A percentile compares a stretch with the other conserved stretches of the same genome.
phyloP scores from a whole-genome alignment of 1,140 invertebrate species.

The Nephotettix cincticeps region DNA sequence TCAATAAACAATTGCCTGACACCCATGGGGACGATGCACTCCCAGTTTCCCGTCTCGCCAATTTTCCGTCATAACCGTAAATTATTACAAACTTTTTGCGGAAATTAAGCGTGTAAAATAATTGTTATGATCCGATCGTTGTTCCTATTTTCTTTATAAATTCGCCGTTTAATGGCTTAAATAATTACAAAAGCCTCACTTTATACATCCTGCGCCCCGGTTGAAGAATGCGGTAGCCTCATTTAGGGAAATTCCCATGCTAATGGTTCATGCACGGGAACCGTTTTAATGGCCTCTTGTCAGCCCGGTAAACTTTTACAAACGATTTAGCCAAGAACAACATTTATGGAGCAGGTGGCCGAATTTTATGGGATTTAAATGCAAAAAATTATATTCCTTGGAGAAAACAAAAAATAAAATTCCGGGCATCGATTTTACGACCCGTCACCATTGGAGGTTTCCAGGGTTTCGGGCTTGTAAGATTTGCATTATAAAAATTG shows the following conservation, averaged over 20 bases:
- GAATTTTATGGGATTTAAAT: too few relatives aligned
- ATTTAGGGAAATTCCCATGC: constrained; percentile 19
- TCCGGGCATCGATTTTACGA: too few relatives aligned
- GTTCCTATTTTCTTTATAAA: not conserved
- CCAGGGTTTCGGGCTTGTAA: too few relatives aligned
- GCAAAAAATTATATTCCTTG: too few relatives aligned
- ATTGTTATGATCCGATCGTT: constrained; percentile 6
- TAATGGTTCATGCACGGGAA: constrained; percentile 15
- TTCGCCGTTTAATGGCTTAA: constrained; percentile 5
- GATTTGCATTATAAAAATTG: too few relatives aligned
- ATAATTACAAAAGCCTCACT: constrained; percentile 16
- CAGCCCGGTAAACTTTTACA: not conserved
- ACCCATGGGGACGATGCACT: too few relatives aligned
- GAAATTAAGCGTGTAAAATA: constrained; percentile 8
- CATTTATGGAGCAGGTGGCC: too few relatives aligned
- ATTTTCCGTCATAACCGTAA: not conserved
- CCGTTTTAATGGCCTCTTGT: constrained; percentile 10
- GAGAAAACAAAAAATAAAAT: too few relatives aligned
- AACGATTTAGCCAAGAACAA: too few relatives aligned
- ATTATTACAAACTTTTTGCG: not conserved
- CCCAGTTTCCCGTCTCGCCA: not conserved
- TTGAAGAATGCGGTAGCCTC: constrained; percentile 9
- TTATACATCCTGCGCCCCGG: not conserved
- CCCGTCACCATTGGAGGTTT: too few relatives aligned
- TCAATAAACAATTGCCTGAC: too few relatives aligned